phyloP scores from a whole-genome alignment of 2,797 vertebrate genomes.

The Siniperca obscura region DNA sequence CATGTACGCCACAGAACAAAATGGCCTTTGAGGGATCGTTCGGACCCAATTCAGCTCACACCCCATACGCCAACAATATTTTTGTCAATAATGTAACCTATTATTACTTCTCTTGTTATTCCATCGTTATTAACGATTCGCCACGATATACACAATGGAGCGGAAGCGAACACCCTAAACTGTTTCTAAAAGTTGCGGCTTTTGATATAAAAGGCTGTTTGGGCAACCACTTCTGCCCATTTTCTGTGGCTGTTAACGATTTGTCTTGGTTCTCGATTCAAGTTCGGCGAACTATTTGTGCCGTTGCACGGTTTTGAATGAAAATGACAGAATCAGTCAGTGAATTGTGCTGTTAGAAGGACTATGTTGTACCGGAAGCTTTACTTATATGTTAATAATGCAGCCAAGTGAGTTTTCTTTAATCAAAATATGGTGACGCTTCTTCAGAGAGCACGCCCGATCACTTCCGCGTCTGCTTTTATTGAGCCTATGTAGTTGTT shows the following conservation, averaged over 20 bases:
- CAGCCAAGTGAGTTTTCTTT: not conserved
- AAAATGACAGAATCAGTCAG: not conserved
- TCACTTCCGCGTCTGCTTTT: slow-evolving; percentile 59
- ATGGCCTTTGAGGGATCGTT: not conserved
- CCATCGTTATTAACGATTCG: not conserved
- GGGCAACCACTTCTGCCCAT: not conserved
- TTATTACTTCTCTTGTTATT: not conserved
- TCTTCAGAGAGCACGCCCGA: slow-evolving; percentile 12
- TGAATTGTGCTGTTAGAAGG: too few relatives aligned
- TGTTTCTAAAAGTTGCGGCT: not conserved
- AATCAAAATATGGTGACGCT: not conserved
- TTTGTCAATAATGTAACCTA: not conserved
- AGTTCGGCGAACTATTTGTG: not conserved
- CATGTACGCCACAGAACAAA: not conserved
- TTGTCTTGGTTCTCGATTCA: too few relatives aligned
- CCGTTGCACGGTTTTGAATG: not conserved
- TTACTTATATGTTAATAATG: not conserved
- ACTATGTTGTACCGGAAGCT: too few relatives aligned
- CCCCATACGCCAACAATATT: fast-evolving
- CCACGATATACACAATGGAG: too few relatives aligned
- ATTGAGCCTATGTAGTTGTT: not conserved
- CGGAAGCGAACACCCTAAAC: not conserved
- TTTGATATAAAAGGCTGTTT: not conserved
- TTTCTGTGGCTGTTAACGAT: not conserved
- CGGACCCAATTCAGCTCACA: too few relatives aligned